Evolutionary conservation across 92 coral and sea anemone species (phyloP).

Genomic region (Umimayanthus chanpuru): DNA sequence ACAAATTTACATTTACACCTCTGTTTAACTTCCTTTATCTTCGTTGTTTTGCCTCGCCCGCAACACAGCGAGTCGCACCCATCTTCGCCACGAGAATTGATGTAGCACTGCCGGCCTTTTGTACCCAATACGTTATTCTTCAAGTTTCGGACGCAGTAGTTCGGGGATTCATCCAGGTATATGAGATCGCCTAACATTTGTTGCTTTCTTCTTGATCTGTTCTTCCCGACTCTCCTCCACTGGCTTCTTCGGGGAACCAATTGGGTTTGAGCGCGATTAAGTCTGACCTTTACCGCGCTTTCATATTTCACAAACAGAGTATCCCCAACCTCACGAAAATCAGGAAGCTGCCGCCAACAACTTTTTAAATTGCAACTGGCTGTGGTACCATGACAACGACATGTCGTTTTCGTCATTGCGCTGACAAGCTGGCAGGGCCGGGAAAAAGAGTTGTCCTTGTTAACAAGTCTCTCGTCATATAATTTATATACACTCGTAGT

Average conservation of each 20-base stretch:
- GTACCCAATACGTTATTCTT: conserved; percentile 1
- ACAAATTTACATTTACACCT: conserved; percentile 6
- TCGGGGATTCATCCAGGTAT: not conserved
- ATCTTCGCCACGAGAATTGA: not conserved
- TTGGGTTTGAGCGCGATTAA: conserved; percentile 1
- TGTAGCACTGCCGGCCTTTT: not conserved
- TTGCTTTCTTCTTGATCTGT: not conserved
- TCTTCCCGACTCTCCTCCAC: not conserved
- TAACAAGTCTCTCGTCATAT: not conserved
- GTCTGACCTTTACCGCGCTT: not conserved
- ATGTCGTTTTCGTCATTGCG: not conserved
- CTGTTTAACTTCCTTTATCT: not conserved
- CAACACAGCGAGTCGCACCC: not conserved
- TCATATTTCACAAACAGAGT: not conserved
- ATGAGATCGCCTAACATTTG: not conserved
- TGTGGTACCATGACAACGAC: conserved; percentile 15
- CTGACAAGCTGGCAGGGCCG: not conserved
- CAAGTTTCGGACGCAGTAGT: not conserved
- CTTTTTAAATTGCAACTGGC: too few species aligned
- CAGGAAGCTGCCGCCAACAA: conserved; percentile 25
- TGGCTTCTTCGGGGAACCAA: not conserved
- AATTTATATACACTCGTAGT: not conserved
- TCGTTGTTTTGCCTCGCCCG: not conserved
- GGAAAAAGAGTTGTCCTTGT: not conserved
- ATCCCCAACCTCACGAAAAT: conserved; percentile 26